Percentiles rank a stretch among this genome's conserved stretches.
Conservation (phyloP, 2,888 invertebrate species). For the Cephus runcator region DNA sequence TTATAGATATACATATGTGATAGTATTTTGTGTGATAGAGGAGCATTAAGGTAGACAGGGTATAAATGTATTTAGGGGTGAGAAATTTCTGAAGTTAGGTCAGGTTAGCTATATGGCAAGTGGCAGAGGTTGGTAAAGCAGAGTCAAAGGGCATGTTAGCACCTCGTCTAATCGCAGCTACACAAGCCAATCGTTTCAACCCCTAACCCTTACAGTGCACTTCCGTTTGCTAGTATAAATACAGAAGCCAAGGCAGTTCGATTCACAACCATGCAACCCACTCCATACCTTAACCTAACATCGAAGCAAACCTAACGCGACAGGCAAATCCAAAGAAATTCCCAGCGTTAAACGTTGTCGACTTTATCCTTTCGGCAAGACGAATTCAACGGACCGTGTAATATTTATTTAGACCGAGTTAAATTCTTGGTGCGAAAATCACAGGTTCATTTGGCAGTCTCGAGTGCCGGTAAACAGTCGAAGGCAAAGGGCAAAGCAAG, state of each 20-base stretch:
- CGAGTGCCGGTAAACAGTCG: not conserved
- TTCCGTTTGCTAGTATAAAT: too few species aligned
- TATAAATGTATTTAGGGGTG: not conserved
- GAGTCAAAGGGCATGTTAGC: slow-evolving; percentile 10
- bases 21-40: not conserved
- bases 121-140: slow-evolving; percentile 2
- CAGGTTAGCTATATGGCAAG: not conserved
- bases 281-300: too few species aligned
- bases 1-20: not conserved
- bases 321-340: too few species aligned
- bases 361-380: too few species aligned
- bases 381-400: too few species aligned
- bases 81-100: too few species aligned
- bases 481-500: too few species aligned
- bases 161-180: slow-evolving; percentile 14
- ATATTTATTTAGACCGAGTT: slow-evolving; percentile 3
- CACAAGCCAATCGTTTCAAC: not conserved
- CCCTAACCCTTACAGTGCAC: too few species aligned
- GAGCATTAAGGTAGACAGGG: not conserved
- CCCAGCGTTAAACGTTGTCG: too few species aligned
- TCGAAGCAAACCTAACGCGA: too few species aligned
- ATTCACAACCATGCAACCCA: too few species aligned
- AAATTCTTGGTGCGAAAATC: slow-evolving; percentile 38
- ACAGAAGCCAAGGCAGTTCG: too few species aligned
- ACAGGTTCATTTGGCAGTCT: slow-evolving; percentile 47